phyloP scores from a whole-genome alignment of 2,888 invertebrate species.

The Encarsia formosa region DNA sequence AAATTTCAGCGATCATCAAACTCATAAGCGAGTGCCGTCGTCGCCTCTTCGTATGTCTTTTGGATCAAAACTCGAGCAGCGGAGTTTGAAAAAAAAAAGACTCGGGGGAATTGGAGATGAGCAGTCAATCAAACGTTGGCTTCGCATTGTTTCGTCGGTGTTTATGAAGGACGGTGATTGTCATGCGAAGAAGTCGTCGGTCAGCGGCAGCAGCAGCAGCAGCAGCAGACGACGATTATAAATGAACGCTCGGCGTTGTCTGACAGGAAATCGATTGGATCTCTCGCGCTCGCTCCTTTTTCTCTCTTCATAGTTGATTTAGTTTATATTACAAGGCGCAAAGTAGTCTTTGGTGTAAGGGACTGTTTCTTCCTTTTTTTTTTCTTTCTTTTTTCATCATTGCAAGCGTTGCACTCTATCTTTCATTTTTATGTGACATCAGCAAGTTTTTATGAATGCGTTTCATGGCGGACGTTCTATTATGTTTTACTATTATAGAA shows the following conservation, averaged over 20 bases:
- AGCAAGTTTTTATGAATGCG: constrained; percentile 12
- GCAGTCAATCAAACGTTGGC: constrained; percentile 8
- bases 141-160: constrained; percentile 22
- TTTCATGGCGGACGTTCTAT: not conserved
- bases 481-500: too few relatives aligned
- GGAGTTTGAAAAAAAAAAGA: not conserved
- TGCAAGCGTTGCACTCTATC: not conserved
- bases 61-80: not conserved
- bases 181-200: constrained; percentile 17
- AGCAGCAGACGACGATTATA: constrained; percentile 18
- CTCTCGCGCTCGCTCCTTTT: not conserved
- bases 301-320: constrained; percentile 12
- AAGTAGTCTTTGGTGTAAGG: constrained; percentile 7
- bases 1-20: too few relatives aligned
- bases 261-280: constrained; percentile 26
- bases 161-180: constrained; percentile 25
- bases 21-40: too few relatives aligned
- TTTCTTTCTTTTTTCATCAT: not conserved
- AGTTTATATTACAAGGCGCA: constrained; percentile 15
- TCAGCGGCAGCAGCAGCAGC: too few relatives aligned
- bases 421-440: constrained; percentile 24
- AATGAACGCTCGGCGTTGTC: constrained; percentile 18
- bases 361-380: not conserved
- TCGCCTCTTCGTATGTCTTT: too few relatives aligned
- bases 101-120: not conserved